Conservation (phyloP, 2,888 invertebrate genomes). For the Acheta domesticus region DNA sequence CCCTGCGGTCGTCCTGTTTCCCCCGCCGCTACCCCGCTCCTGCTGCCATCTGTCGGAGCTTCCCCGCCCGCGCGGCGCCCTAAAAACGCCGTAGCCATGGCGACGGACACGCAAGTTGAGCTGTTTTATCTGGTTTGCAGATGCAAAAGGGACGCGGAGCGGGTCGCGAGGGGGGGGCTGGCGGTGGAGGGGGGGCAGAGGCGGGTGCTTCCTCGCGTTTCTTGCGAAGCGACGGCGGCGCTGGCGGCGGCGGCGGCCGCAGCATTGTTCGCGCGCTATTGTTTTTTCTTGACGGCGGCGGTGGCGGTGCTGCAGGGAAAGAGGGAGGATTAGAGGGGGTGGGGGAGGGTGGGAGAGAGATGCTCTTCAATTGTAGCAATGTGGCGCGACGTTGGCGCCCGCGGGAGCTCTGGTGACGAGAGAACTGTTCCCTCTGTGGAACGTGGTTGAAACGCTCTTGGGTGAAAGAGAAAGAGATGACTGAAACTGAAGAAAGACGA, state of each 20-base stretch:
- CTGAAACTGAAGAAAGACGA: no score
- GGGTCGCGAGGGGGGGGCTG: not conserved
- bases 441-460: no score
- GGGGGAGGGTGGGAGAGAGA: not conserved
- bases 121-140: constrained; percentile 18
- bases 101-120: constrained; percentile 11
- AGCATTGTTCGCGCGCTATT: not conserved
- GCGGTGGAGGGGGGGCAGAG: not conserved
- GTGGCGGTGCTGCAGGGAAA: not conserved
- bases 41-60: not conserved
- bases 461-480: no score
- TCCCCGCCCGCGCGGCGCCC: not conserved
- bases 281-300: not conserved
- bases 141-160: not conserved
- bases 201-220: not conserved
- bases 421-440: no score
- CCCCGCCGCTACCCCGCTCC: not conserved
- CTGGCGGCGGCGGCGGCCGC: not conserved
- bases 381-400: not conserved
- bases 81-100: not conserved
- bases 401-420: no score
- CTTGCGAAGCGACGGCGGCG: not conserved
- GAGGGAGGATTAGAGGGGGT: not conserved
- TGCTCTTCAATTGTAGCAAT: constrained; percentile 7
- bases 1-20: not conserved